Conservation (phyloP, 2,113 vertebrate species). For the Melanotaenia duboulayi region DNA sequence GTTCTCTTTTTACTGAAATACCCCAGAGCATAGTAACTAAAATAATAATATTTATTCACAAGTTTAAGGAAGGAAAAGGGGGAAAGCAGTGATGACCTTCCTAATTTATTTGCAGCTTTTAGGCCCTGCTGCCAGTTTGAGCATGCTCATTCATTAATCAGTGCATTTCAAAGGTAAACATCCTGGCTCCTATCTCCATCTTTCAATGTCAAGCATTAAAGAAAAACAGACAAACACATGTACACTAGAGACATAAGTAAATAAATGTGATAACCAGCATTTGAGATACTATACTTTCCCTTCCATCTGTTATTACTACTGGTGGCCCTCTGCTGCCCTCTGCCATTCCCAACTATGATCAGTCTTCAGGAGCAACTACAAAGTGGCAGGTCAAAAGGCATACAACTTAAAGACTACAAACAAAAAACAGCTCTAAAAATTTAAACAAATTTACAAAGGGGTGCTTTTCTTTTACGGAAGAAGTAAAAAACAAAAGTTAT, state of each 20-base stretch:
- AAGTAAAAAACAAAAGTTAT: background rate
- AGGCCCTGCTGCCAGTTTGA: constrained; percentile 21
- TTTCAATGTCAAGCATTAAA: constrained; percentile 35
- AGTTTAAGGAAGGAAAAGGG: background rate
- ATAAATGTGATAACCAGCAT: constrained; percentile 31
- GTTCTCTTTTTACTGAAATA: background rate
- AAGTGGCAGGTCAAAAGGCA: no score
- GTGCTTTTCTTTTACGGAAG: no score
- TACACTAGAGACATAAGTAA: constrained; percentile 27
- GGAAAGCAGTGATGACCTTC: background rate
- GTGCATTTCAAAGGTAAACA: constrained; percentile 69
- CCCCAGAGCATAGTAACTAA: background rate
- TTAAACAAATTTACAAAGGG: no score
- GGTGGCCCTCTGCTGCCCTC: constrained; percentile 8
- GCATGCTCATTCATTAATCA: constrained; percentile 44
- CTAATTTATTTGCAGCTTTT: background rate
- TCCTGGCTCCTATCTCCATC: constrained; percentile 59
- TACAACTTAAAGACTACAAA: no score
- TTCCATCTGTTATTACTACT: constrained; percentile 35
- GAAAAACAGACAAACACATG: constrained; percentile 24
- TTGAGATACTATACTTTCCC: constrained; percentile 25
- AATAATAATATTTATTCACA: background rate
- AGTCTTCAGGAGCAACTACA: constrained; percentile 19
- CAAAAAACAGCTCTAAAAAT: no score
- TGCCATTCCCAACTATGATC: constrained; percentile 14